phyloP scores from a whole-genome alignment of 2,888 invertebrate genomes.

The Amiota minor region DNA sequence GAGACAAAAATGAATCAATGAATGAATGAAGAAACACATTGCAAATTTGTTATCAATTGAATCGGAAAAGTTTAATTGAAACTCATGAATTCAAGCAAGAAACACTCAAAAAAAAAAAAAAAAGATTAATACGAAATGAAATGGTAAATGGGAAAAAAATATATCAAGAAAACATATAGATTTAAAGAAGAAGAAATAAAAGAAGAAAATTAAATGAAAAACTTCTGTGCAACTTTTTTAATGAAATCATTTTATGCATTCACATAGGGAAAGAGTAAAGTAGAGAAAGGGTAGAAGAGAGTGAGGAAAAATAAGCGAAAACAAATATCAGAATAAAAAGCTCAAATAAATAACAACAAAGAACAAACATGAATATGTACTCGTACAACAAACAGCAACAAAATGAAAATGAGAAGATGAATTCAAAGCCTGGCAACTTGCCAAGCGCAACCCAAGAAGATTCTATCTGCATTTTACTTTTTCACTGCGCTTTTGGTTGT shows the following conservation, averaged over 20 bases:
- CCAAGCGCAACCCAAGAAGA: too few relatives aligned
- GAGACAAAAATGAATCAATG: background rate
- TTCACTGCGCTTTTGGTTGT: too few relatives aligned
- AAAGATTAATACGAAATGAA: background rate
- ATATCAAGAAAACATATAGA: too few relatives aligned
- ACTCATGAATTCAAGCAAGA: slow-evolving; percentile 36
- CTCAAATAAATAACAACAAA: too few relatives aligned
- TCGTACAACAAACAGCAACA: too few relatives aligned
- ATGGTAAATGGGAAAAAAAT: background rate
- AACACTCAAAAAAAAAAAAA: background rate
- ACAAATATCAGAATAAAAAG: too few relatives aligned
- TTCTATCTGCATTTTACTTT: too few relatives aligned
- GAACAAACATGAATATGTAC: too few relatives aligned
- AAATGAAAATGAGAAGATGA: too few relatives aligned
- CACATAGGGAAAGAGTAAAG: slow-evolving; percentile 47
- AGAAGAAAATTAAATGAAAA: slow-evolving; percentile 64
- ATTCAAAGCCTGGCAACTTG: too few relatives aligned
- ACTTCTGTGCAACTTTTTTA: slow-evolving; percentile 63
- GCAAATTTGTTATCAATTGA: slow-evolving; percentile 46
- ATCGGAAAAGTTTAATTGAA: slow-evolving; percentile 63
- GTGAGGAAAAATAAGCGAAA: too few relatives aligned
- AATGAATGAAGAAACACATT: slow-evolving; percentile 13
- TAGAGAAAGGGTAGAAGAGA: too few relatives aligned
- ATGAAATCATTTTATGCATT: slow-evolving; percentile 65
- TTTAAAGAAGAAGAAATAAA: slow-evolving; percentile 58